Conservation (phyloP, 2,888 invertebrate species). For the Drosophila trichaetosa region DNA sequence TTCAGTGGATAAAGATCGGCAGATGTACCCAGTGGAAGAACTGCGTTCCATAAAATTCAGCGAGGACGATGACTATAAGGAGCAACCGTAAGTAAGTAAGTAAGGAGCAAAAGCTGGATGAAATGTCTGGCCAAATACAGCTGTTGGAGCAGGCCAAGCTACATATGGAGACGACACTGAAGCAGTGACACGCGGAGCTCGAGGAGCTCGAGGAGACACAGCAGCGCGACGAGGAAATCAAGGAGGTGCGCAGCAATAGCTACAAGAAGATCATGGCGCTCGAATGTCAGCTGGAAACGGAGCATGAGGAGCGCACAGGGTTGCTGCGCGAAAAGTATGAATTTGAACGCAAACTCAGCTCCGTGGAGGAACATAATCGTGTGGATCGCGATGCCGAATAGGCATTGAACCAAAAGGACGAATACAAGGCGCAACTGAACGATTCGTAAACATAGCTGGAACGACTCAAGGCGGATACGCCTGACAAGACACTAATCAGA, state of each 20-base stretch:
- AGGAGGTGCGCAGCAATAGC: slow-evolving; percentile 92
- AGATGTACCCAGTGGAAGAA: too few species aligned
- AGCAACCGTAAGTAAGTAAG: slow-evolving; percentile 85
- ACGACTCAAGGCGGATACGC: slow-evolving; percentile 93
- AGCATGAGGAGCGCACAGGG: slow-evolving; percentile 95
- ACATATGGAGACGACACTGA: slow-evolving; percentile 94
- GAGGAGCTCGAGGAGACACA: slow-evolving; percentile 94
- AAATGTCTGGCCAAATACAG: slow-evolving; percentile 95
- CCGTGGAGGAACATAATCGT: slow-evolving; percentile 91
- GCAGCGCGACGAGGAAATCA: slow-evolving; percentile 96
- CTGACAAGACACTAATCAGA: slow-evolving; percentile 91
- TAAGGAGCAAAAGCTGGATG: slow-evolving; percentile 96
- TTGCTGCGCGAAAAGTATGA: slow-evolving; percentile 95
- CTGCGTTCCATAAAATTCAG: too few species aligned
- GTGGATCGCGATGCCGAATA: slow-evolving; percentile 89
- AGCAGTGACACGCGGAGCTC: slow-evolving; percentile 90
- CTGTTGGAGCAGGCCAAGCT: slow-evolving; percentile 96
- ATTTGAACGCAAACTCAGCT: slow-evolving; percentile 93
- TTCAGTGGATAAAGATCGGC: too few species aligned
- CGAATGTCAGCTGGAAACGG: slow-evolving; percentile 96
- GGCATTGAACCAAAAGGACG: slow-evolving; percentile 90
- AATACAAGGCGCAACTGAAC: slow-evolving; percentile 94
- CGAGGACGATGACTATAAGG: slow-evolving; percentile 85
- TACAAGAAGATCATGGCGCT: slow-evolving; percentile 93
- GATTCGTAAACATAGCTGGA: slow-evolving; percentile 97